phyloP scores from a whole-genome alignment of 64 coral and sea anemone species.

The Acropora tenuis region DNA sequence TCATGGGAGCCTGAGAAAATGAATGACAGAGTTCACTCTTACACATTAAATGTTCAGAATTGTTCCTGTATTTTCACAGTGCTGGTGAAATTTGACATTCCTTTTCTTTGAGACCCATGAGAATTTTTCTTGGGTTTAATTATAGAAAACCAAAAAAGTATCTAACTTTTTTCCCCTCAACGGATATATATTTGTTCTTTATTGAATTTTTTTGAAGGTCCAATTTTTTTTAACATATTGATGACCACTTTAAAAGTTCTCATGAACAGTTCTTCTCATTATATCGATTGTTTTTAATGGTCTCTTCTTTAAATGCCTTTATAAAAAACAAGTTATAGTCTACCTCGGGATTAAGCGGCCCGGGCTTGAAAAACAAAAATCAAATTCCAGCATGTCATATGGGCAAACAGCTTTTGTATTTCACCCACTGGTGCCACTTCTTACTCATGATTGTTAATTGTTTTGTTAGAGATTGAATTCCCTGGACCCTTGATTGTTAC shows the following conservation, averaged over 20 bases:
- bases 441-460: constrained; percentile 3
- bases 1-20: too few species aligned
- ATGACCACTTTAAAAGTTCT: neutral
- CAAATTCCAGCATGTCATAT: constrained; percentile 22
- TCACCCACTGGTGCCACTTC: neutral
- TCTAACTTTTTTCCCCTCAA: constrained; percentile 15
- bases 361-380: neutral
- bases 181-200: neutral
- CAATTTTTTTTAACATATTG: neutral
- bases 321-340: constrained; percentile 14
- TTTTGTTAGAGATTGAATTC: constrained; percentile 4
- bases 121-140: too few species aligned
- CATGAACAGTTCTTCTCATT: neutral
- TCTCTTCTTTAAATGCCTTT: constrained; percentile 8
- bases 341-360: neutral
- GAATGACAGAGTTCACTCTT: too few species aligned
- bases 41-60: too few species aligned
- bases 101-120: too few species aligned
- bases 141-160: neutral
- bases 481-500: constrained; percentile 12
- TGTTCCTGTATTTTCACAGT: too few species aligned
- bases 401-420: constrained; percentile 12
- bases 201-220: neutral
- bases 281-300: neutral
- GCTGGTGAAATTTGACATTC: too few species aligned